These are phyloP conservation scores for Ceyx margarethae DNA, from an alignment of 2,113 vertebrate genomes.

Conservation along the genomic window DNA sequence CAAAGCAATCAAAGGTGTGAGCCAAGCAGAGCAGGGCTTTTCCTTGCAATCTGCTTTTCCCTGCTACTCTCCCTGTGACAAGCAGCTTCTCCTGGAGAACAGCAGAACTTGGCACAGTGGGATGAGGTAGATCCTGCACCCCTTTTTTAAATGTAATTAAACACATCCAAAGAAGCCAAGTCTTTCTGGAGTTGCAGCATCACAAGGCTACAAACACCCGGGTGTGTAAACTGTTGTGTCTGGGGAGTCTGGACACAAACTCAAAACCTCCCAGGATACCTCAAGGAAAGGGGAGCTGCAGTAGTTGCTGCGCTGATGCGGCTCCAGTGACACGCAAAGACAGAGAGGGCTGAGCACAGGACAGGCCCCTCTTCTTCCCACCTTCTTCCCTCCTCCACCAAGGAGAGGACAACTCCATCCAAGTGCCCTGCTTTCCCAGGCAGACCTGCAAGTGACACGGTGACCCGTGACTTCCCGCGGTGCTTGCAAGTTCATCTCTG, in stretches of 20 bases:
- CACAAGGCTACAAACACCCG: not conserved
- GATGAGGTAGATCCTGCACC: not conserved
- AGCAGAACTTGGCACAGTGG: not conserved
- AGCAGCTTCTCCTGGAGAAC: not conserved
- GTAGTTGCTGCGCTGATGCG: accelerated
- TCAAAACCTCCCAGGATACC: not conserved
- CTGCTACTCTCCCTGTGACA: not conserved
- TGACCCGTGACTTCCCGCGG: accelerated
- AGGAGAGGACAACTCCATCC: not conserved
- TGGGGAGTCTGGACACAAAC: not conserved
- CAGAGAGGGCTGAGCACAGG: not conserved
- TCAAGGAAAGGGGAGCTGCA: not conserved
- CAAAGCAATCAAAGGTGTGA: not conserved
- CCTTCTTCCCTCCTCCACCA: not conserved
- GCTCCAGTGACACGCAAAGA: not conserved
- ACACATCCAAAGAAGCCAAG: not conserved
- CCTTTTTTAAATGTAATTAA: not conserved
- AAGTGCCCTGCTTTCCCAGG: not conserved
- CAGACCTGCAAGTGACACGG: not conserved
- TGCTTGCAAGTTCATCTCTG: not conserved
- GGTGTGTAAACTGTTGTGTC: not conserved
- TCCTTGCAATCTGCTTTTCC: not conserved
- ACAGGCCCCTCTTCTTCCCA: not conserved
- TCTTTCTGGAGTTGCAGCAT: too few relatives aligned
- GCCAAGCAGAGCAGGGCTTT: not conserved